These are phyloP conservation scores for Pseudachorutes palmiensis DNA, from an alignment of 1,140 invertebrate genomes.

Conservation along the genomic window DNA sequence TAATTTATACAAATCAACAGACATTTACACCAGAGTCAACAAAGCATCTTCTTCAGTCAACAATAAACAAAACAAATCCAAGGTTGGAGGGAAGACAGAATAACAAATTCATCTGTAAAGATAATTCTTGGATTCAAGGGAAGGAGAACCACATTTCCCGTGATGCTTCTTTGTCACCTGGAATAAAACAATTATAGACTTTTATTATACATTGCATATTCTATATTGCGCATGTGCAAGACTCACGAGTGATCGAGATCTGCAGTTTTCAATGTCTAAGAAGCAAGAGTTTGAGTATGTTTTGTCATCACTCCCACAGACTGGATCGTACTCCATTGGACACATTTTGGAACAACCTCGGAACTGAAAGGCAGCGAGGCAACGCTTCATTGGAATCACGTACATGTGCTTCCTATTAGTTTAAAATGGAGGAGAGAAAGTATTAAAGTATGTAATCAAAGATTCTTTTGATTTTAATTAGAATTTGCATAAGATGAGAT, in stretches of 20 bases:
- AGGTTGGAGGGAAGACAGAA: too few relatives aligned
- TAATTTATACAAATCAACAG: too few relatives aligned
- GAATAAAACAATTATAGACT: constrained; percentile 28
- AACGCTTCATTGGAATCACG: constrained; percentile 74
- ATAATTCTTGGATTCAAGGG: constrained; percentile 60
- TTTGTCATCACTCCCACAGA: constrained; percentile 79
- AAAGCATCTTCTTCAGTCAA: too few relatives aligned
- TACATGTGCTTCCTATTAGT: constrained; percentile 68
- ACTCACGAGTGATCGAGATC: constrained; percentile 56
- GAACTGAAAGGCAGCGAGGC: constrained; percentile 71
- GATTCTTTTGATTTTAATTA: too few relatives aligned
- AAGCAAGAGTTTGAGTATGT: constrained; percentile 90
- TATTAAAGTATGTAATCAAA: too few relatives aligned
- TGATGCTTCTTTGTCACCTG: constrained; percentile 53
- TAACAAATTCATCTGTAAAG: constrained; percentile 51
- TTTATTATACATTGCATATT: constrained; percentile 14
- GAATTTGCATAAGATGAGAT: too few relatives aligned
- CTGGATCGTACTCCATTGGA: constrained; percentile 72
- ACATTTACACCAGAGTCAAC: too few relatives aligned
- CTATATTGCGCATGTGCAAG: background rate
- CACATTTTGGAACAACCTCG: constrained; percentile 77
- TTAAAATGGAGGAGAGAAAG: too few relatives aligned
- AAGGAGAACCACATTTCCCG: constrained; percentile 60
- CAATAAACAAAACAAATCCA: too few relatives aligned
- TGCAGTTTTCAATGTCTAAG: constrained; percentile 78